Evolutionary conservation across 2,888 invertebrate species (phyloP).

Genomic region (Drosophila lutescens): DNA sequence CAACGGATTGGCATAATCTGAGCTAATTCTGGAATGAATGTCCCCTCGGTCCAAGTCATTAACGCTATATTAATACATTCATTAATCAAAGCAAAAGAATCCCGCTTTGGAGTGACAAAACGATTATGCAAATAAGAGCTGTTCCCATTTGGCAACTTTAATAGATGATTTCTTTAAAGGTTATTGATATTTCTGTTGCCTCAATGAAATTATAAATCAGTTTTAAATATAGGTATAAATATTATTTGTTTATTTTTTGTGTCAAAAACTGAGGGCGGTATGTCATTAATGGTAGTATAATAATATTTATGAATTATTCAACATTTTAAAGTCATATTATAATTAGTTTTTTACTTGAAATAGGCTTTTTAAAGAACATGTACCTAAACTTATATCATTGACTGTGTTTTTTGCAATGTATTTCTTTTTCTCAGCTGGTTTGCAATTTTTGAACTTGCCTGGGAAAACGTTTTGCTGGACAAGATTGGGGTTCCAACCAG

Average conservation of each 20-base stretch:
- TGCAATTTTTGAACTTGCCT: slow-evolving; percentile 18
- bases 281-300: too few relatives aligned
- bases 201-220: slow-evolving; percentile 3
- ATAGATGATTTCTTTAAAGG: slow-evolving; percentile 17
- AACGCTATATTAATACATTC: slow-evolving; percentile 40
- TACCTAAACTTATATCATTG: background rate
- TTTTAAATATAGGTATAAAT: too few relatives aligned
- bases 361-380: background rate
- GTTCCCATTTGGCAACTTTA: slow-evolving; percentile 10
- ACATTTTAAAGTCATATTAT: background rate
- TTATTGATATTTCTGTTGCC: background rate
- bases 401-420: slow-evolving; percentile 4
- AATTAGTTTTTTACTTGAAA: background rate
- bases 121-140: slow-evolving; percentile 57
- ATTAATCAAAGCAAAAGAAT: slow-evolving; percentile 48
- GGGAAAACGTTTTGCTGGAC: slow-evolving; percentile 28
- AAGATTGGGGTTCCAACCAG: slow-evolving; percentile 25
- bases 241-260: too few relatives aligned
- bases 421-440: slow-evolving; percentile 8
- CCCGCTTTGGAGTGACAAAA: slow-evolving; percentile 39
- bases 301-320: too few relatives aligned
- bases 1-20: slow-evolving; percentile 31
- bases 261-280: too few relatives aligned
- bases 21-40: slow-evolving; percentile 33
- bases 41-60: slow-evolving; percentile 48